Evolutionary conservation across 2,113 vertebrate genomes (phyloP), one percentile per base, ranked within the genome.

Genomic region (Petrocephalus zakoni): DNA sequence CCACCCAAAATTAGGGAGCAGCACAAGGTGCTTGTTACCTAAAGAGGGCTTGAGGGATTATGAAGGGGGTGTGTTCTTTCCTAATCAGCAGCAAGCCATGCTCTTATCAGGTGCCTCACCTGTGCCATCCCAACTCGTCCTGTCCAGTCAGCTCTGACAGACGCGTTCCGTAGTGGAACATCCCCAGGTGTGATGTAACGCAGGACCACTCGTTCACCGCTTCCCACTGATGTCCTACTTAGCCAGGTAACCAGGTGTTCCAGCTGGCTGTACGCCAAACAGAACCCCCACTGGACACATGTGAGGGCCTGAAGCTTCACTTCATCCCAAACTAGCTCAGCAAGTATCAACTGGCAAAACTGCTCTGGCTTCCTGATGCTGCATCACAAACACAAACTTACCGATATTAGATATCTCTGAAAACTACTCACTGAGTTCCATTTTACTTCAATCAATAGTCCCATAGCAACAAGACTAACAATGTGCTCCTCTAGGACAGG

Each of bases 281-380:
- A 72, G 29, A 34, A 34, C 46, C 78, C 17, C 49, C 21, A 52
- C 21, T 2, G 83, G 21, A 52, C 10, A 52, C 5, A 47, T 1
- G 49, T 13, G 83, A 7, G 8, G 83, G 22, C 11, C 8, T 13
- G 83, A 13, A 25, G 46, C n/a, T n/a, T 25, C 47, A 53, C 21
- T 47, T 86, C 53, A 90, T 88, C 85, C 91, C 90, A 93, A 96
- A 95, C 95, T 84, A 92, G 95, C 95, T 92, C 56, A 90, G 88
- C 95, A 87, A 94, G 94, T 94, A 93, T 92, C 92, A 90, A 91
- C 90, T 94, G 93, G 22, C 91, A 93, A 92, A 93, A 37, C 34
- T 46, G 22, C 56, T 49, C 46, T 5, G 9, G 47, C 56, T 46
- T 22, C 9, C 25, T 15, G 15, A 68, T 34, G 47, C 58, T 9